Evolutionary conservation across 1,140 invertebrate genomes (phyloP).

Genomic region (Drosophila ficusphila): DNA sequence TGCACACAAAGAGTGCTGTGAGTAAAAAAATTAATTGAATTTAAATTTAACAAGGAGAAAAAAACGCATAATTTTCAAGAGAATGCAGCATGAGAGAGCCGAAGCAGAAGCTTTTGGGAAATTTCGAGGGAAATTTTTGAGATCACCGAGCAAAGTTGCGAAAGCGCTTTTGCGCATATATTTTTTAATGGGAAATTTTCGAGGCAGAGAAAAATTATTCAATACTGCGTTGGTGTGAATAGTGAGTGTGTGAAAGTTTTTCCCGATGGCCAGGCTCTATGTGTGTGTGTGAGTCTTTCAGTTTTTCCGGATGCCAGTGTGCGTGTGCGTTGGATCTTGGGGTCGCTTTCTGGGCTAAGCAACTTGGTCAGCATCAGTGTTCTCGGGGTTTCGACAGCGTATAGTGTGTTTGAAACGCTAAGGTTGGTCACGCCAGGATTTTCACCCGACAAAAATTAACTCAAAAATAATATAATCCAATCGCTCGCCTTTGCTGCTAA

Average conservation of each 20-base stretch:
- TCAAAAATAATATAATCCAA: conserved; percentile 12
- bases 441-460: conserved; percentile 33
- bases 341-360: conserved; percentile 73
- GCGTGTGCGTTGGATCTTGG: conserved; percentile 59
- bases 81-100: conserved; percentile 44
- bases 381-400: conserved; percentile 85
- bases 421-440: conserved; percentile 83
- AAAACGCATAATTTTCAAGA: conserved; percentile 66
- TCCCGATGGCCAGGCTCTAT: background rate
- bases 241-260: conserved; percentile 20
- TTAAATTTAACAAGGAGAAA: conserved; percentile 31
- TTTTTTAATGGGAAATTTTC: conserved; percentile 77
- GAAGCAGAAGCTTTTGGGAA: conserved; percentile 22
- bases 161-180: conserved; percentile 69
- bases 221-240: conserved; percentile 60
- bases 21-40: conserved; percentile 49
- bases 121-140: conserved; percentile 65
- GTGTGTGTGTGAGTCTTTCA: conserved; percentile 27
- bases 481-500: background rate
- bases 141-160: conserved; percentile 55
- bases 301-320: conserved; percentile 12
- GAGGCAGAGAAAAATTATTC: conserved; percentile 66
- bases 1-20: conserved; percentile 30
- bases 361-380: conserved; percentile 83
- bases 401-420: conserved; percentile 85